Evolutionary conservation across 1,140 invertebrate species (phyloP).

Genomic region (Drosophila arawakana): DNA sequence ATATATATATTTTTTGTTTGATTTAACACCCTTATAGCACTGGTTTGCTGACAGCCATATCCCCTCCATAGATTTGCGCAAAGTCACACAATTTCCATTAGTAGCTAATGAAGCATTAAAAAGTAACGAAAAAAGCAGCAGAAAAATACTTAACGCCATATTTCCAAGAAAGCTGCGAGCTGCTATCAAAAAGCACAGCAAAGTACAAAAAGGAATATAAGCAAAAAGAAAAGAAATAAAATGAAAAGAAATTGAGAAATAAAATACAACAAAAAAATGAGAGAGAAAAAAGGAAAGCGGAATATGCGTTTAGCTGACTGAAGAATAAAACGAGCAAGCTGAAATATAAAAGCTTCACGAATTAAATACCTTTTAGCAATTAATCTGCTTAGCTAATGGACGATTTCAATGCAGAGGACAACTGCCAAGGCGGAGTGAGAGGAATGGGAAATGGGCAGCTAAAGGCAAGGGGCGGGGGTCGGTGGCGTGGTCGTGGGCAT

Average conservation of each 20-base stretch:
- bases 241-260: constrained; percentile 51
- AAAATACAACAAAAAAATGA: constrained; percentile 42
- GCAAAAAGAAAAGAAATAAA: constrained; percentile 38
- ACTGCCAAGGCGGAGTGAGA: constrained; percentile 10
- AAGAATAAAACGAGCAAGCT: constrained; percentile 41
- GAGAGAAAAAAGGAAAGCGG: constrained; percentile 36
- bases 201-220: constrained; percentile 28
- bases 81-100: constrained; percentile 76
- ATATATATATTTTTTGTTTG: background rate
- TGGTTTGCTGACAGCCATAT: background rate
- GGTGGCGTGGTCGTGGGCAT: constrained; percentile 3
- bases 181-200: constrained; percentile 67
- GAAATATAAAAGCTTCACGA: constrained; percentile 79
- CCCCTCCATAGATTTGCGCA: constrained; percentile 19
- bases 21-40: background rate
- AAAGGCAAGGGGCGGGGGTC: background rate
- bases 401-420: constrained; percentile 74
- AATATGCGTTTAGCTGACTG: constrained; percentile 55
- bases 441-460: background rate
- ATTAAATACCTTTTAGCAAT: constrained; percentile 83
- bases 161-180: constrained; percentile 60
- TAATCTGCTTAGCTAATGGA: constrained; percentile 83
- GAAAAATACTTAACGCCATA: constrained; percentile 71
- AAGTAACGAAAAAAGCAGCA: constrained; percentile 60
- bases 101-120: constrained; percentile 81